phyloP scores from a whole-genome alignment of 2,113 vertebrate species.

The Oreocharis arfaki region DNA sequence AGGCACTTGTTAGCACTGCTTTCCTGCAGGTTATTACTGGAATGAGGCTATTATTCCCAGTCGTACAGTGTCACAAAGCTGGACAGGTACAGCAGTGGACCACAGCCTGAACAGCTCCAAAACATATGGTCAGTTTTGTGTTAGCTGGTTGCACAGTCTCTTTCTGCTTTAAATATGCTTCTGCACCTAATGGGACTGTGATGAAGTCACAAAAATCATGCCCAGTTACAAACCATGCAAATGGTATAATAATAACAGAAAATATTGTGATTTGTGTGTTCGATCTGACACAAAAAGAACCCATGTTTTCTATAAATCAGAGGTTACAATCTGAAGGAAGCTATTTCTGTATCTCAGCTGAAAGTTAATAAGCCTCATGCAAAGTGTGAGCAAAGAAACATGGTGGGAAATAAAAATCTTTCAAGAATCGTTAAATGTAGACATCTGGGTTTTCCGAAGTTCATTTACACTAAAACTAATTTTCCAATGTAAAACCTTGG shows the following conservation, averaged over 20 bases:
- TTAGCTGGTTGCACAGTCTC: neutral
- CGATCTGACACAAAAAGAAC: neutral
- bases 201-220: neutral
- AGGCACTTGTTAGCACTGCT: neutral
- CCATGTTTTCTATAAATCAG: neutral
- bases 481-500: neutral
- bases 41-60: neutral
- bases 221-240: neutral
- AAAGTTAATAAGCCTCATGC: neutral
- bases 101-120: neutral
- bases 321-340: neutral
- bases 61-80: neutral
- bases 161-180: neutral
- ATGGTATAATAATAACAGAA: neutral
- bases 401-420: neutral
- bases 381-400: neutral
- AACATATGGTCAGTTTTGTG: fast-evolving
- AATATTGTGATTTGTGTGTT: neutral
- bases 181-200: neutral
- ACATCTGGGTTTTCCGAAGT: neutral
- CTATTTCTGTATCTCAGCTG: neutral
- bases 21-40: neutral
- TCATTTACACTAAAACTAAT: neutral
- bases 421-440: neutral
- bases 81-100: neutral